Base-by-base conservation (phyloP, 2,113 vertebrate genomes). In the Sakesphorus luctuosus region DNA sequence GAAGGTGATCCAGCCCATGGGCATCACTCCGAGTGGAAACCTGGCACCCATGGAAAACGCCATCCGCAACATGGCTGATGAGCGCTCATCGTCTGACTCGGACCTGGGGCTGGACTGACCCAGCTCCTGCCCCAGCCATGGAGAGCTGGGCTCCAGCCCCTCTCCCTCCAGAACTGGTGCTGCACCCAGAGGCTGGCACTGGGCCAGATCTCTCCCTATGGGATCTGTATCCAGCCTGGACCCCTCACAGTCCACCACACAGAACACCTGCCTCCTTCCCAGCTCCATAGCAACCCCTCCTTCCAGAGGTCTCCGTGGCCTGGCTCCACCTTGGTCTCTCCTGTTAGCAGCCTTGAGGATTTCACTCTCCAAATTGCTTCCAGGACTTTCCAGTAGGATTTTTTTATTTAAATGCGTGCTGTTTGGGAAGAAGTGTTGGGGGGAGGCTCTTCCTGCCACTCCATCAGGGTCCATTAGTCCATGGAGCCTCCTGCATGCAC, bases 1-100 rank as follows among this genome's bases (percentile, higher is more conserved):
- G 90, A 98, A 98, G 47, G 86, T 99, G 82, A 99, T 99, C 96
- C 98, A 99, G 95, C 99, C 99, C 43, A 99, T 99, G 99, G 98
- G 98, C 52, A 98, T 99, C 78, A 97, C 97, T 4, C 97, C 98
- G 15, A 98, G 98, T 2, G 99, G 99, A 36, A 99, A 95, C 87
- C 98, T 99, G 90, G 98, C 97, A 4, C 98, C 98, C 67, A 95
- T 99, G 93, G 98, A 98, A 24, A 98, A 98, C 0, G 98, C 98
- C 62, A 80, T 99, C 87, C 96, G 85, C 0, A 97, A 96, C 38
- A 84, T 98, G 38, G 50, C 95, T 20, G 98, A 98, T 1, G 98
- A 98, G 78, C 93, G 94, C 69, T 98, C 98, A 1, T 93, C 98
- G 5, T 96, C 98, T 1, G 98, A 98, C 92, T 94, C 98, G 0